phyloP scores from a whole-genome alignment of 2,797 vertebrate genomes.

The Sebastes hopkinsi region DNA sequence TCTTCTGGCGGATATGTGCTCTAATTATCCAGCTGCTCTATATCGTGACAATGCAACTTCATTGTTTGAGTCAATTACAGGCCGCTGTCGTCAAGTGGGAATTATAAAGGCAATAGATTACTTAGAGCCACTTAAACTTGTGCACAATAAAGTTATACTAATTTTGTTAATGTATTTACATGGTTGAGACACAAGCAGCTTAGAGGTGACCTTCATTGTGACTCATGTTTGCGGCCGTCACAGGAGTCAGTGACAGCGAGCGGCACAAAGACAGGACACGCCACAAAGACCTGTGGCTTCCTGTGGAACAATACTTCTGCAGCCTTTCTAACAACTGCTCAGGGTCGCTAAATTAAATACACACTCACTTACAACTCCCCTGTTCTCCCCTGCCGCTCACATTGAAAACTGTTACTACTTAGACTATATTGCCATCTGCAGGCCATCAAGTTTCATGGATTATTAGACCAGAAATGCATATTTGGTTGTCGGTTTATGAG shows the following conservation, averaged over 20 bases:
- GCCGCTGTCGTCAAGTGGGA: neutral
- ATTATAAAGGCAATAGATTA: neutral
- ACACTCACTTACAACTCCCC: neutral
- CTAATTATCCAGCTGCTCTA: neutral
- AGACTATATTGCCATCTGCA: slow-evolving; percentile 34
- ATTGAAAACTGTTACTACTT: neutral
- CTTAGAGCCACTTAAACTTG: neutral
- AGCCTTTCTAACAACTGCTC: neutral
- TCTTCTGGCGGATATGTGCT: neutral
- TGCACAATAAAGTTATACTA: neutral
- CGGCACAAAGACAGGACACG: slow-evolving; percentile 42
- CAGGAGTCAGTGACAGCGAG: neutral
- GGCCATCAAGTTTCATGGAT: neutral
- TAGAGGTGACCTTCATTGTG: slow-evolving; percentile 2
- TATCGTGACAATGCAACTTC: neutral
- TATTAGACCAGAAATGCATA: neutral
- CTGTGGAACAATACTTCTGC: slow-evolving; percentile 51
- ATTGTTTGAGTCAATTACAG: neutral
- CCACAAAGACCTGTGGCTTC: slow-evolving; percentile 47
- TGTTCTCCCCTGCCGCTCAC: neutral
- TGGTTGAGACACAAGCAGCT: neutral
- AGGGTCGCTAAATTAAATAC: neutral
- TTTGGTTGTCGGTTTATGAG: neutral
- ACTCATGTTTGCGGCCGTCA: neutral
- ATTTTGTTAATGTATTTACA: neutral